phyloP scores from a whole-genome alignment of 1,140 invertebrate species.

The Teleogryllus occipitalis region DNA sequence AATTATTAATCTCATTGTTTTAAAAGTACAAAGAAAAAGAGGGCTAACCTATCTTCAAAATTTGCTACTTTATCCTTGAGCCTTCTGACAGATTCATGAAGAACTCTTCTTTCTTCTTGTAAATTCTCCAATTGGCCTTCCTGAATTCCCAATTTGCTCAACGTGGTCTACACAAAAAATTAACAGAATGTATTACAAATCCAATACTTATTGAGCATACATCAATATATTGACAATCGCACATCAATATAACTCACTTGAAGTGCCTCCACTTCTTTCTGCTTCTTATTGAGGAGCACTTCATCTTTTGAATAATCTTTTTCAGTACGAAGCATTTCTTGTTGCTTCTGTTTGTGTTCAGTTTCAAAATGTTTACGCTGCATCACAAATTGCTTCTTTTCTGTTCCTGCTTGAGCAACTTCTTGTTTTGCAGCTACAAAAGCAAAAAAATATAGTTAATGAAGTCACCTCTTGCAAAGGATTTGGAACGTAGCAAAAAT shows the following conservation, averaged over 20 bases:
- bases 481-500: conserved; percentile 6
- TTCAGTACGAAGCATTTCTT: conserved; percentile 61
- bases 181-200: not conserved
- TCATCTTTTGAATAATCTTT: conserved; percentile 64
- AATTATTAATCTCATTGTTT: not conserved
- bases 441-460: not conserved
- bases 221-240: not conserved
- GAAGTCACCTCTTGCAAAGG: not conserved
- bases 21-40: not conserved
- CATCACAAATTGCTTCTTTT: conserved; percentile 70
- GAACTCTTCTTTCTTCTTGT: conserved; percentile 39
- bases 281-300: conserved; percentile 48
- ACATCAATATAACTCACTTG: conserved; percentile 33
- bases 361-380: conserved; percentile 60
- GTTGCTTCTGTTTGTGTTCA: conserved; percentile 57
- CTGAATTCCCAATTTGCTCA: conserved; percentile 56
- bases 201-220: not conserved
- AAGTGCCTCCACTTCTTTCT: conserved; percentile 51
- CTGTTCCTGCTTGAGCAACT: conserved; percentile 67
- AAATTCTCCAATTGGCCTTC: conserved; percentile 54
- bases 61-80: conserved; percentile 48
- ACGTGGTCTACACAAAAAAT: conserved; percentile 36
- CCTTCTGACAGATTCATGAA: conserved; percentile 44
- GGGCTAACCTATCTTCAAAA: conserved; percentile 44
- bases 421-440: conserved; percentile 61